phyloP scores from a whole-genome alignment of 1,140 invertebrate genomes.

The Ceratoteleas bidentatus region DNA sequence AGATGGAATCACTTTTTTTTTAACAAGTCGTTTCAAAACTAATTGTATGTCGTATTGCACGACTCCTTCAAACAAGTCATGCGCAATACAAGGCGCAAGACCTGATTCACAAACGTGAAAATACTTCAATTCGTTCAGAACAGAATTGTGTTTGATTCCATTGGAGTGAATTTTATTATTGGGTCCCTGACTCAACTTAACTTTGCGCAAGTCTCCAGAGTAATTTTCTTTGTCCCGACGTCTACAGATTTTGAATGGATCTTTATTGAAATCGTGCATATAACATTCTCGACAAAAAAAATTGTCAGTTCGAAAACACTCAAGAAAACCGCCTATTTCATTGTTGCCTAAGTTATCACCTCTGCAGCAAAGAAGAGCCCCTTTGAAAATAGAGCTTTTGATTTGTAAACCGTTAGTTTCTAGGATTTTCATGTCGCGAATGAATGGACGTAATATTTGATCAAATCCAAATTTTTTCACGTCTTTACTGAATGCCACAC shows the following conservation, averaged over 20 bases:
- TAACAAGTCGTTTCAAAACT: constrained; percentile 10
- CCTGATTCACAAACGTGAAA: neutral
- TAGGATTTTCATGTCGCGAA: constrained; percentile 31
- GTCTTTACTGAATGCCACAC: constrained; percentile 22
- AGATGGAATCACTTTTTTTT: constrained; percentile 7
- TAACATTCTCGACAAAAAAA: constrained; percentile 62
- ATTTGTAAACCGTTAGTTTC: constrained; percentile 40
- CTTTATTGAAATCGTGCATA: constrained; percentile 3
- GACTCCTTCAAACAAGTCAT: neutral
- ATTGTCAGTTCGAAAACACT: constrained; percentile 54
- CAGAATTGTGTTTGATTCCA: neutral
- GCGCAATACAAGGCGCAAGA: too few relatives aligned
- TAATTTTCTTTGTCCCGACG: neutral
- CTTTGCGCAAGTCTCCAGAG: constrained; percentile 4
- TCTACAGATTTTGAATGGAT: constrained; percentile 4
- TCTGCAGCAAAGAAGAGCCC: constrained; percentile 27
- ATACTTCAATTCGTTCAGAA: constrained; percentile 2
- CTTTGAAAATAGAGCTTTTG: constrained; percentile 28
- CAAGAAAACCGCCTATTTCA: constrained; percentile 59
- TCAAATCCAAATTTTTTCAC: constrained; percentile 23
- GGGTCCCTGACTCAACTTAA: neutral
- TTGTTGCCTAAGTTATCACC: constrained; percentile 68
- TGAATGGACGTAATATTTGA: constrained; percentile 25
- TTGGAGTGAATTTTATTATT: neutral
- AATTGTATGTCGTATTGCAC: constrained; percentile 5